These are phyloP conservation scores for Albula glossodonta DNA, from an alignment of 2,113 vertebrate genomes.

Conservation along the genomic window DNA sequence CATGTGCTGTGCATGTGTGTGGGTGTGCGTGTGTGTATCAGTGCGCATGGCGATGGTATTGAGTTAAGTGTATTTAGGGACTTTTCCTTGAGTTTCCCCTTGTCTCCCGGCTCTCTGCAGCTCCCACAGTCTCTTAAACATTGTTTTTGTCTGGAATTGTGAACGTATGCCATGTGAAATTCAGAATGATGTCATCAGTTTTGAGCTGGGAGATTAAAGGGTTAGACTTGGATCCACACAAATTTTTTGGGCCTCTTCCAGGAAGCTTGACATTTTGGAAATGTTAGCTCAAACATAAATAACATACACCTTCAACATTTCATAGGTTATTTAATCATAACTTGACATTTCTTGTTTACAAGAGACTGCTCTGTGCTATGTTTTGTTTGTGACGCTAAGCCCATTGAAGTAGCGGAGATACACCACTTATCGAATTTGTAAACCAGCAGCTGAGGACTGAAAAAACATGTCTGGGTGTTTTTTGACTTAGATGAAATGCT, in stretches of 20 bases:
- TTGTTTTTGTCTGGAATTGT: background rate
- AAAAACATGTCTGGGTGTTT: background rate
- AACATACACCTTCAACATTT: background rate
- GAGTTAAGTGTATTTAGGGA: background rate
- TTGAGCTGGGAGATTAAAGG: background rate
- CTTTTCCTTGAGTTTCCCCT: background rate
- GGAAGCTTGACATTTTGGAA: background rate
- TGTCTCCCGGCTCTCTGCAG: background rate
- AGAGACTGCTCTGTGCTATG: background rate
- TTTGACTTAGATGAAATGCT: background rate
- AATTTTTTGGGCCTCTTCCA: background rate
- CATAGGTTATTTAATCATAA: background rate
- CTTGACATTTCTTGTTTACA: background rate
- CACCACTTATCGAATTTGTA: background rate
- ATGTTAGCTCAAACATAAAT: background rate
- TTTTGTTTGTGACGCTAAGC: background rate
- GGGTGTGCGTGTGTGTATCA: background rate
- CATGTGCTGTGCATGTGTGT: too few species aligned
- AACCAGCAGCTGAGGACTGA: background rate
- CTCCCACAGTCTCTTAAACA: background rate
- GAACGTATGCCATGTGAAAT: background rate
- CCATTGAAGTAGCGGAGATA: background rate
- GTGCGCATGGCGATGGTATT: background rate
- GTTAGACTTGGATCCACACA: background rate
- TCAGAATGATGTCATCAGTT: background rate